phyloP scores from a whole-genome alignment of 2,888 invertebrate species.

The Coenonympha glycerion region DNA sequence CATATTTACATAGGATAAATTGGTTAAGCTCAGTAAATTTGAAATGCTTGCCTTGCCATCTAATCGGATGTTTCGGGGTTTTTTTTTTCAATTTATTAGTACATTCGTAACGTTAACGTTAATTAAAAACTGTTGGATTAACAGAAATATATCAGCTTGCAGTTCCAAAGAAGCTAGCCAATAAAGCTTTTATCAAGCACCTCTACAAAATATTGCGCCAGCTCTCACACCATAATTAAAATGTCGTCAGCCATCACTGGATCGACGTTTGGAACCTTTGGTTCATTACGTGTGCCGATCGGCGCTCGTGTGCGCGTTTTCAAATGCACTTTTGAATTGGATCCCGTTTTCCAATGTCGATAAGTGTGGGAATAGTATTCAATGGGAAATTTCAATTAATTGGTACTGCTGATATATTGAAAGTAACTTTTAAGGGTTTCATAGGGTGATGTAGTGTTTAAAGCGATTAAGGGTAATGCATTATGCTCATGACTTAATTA shows the following conservation, averaged over 20 bases:
- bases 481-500: too few species aligned
- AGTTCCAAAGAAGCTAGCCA: neutral
- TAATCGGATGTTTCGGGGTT: too few species aligned
- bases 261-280: slow-evolving; percentile 20
- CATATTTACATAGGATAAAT: too few species aligned
- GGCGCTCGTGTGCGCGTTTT: neutral
- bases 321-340: slow-evolving; percentile 9
- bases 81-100: too few species aligned
- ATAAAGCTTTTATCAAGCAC: neutral
- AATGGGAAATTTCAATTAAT: neutral
- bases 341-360: slow-evolving; percentile 2
- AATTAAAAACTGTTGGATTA: too few species aligned
- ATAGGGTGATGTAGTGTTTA: too few species aligned
- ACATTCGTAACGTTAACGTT: too few species aligned
- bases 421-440: neutral
- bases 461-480: too few species aligned
- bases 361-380: neutral
- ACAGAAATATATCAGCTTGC: neutral
- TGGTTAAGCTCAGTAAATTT: too few species aligned
- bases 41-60: too few species aligned
- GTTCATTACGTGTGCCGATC: slow-evolving; percentile 14
- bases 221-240: slow-evolving; percentile 13
- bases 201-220: neutral
- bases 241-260: slow-evolving; percentile 11
- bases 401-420: neutral